phyloP scores from a whole-genome alignment of 2,113 vertebrate genomes.

The Urocolius indicus region DNA sequence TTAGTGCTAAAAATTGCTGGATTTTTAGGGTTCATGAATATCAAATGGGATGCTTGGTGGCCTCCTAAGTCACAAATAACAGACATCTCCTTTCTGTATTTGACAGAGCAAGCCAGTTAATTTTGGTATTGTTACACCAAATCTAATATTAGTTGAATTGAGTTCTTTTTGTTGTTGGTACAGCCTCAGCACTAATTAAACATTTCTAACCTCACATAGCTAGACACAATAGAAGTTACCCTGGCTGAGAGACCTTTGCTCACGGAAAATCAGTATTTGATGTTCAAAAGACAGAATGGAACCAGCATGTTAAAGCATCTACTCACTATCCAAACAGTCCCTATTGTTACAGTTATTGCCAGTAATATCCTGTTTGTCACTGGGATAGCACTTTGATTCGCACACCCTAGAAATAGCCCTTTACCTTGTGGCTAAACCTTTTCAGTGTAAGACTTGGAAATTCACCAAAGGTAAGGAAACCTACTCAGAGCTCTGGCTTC shows the following conservation, averaged over 20 bases:
- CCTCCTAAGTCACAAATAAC: background rate
- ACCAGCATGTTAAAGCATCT: background rate
- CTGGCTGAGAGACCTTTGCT: slow-evolving; percentile 39
- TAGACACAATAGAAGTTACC: slow-evolving; percentile 31
- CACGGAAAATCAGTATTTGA: background rate
- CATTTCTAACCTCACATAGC: slow-evolving; percentile 1
- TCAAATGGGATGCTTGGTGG: background rate
- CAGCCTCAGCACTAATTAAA: slow-evolving; percentile 15
- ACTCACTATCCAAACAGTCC: slow-evolving; percentile 45
- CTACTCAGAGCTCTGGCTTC: background rate
- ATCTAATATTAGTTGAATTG: background rate
- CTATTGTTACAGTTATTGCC: slow-evolving; percentile 54
- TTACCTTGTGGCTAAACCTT: background rate
- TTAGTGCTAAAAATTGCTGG: background rate
- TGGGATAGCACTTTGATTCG: background rate
- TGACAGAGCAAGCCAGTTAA: background rate
- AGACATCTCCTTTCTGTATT: background rate
- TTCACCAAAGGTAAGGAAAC: slow-evolving; percentile 1
- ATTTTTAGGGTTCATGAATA: background rate
- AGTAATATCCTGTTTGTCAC: slow-evolving; percentile 62
- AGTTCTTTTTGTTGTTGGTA: background rate
- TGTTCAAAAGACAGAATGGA: slow-evolving; percentile 15
- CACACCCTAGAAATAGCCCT: background rate
- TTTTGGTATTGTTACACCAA: background rate
- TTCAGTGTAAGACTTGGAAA: background rate